Evolutionary conservation across 1,140 invertebrate genomes (phyloP), one percentile per base, ranked within the genome.

Genomic region (Ylistrum balloti): DNA sequence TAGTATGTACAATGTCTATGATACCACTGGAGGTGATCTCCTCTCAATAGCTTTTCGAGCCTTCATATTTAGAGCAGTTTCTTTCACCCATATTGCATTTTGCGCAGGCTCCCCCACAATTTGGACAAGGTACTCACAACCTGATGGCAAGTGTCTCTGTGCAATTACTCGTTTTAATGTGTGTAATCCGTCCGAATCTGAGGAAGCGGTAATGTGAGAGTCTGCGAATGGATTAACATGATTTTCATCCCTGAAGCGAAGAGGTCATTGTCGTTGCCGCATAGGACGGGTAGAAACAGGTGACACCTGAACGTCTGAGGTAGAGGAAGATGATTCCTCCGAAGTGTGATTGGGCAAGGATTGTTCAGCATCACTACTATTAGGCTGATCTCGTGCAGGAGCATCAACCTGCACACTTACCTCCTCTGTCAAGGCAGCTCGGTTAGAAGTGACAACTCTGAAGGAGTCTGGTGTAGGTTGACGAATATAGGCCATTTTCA

Each of bases 401-500:
- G 20, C 9, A 56, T 56, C 45, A 15, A 20, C 33, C 32, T 89
- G 33, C 32, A 41, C 28, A n/a, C 28, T 85, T n/a, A 89, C 45
- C 41, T 86, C 85, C 74, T 28, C 34, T 32, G 33, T 74, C 28
- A 35, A 22, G 85, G 20, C 86, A n/a, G 87, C 38, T 45, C 33
- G 88, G n/a, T 74, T n/a, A 41, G 87, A 41, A 74, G 34, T 33
- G 33, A 87, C 90, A 9, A 32, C 13, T 86, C 87, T n/a, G 86
- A 86, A 90, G 32, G 89, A 87, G 3, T 41, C 32, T n/a, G 90
- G 90, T 11, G 35, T 20, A 20, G 87, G 90, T 86, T 88, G n/a
- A 20, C 88, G 56, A 28, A 90, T 34, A 35, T 56, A 90, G n/a
- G 86, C 87, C 56, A 88, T 88, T 86, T 91, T 91, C 17, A 86